Percentiles rank a stretch among this genome's conserved stretches.
phyloP scores from a whole-genome alignment of 2,797 vertebrate genomes.

The Pseudocheirus occidentalis region DNA sequence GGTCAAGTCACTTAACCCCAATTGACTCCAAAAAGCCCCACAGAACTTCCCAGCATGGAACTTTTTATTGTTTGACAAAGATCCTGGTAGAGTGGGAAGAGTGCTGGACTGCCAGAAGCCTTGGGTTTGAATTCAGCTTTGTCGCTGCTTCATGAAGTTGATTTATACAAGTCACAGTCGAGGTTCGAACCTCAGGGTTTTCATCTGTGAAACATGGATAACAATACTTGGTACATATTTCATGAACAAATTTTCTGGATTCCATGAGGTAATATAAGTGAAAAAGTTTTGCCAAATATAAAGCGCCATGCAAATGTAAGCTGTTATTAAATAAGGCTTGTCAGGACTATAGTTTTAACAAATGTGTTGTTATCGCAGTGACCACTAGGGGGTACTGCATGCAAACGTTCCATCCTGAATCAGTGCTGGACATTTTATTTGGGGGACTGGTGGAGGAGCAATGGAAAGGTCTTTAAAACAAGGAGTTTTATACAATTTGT shows the following conservation, averaged over 20 bases:
- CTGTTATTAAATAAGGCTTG: not conserved
- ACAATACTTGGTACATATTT: not conserved
- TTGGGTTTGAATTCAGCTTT: not conserved
- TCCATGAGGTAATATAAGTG: not conserved
- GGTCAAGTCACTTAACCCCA: not conserved
- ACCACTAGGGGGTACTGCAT: not conserved
- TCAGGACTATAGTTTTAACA: not conserved
- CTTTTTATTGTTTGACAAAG: not conserved
- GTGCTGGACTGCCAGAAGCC: not conserved
- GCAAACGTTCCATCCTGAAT: not conserved
- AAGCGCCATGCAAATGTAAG: not conserved
- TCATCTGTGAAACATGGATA: not conserved
- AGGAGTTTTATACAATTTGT: not conserved
- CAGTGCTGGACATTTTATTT: not conserved
- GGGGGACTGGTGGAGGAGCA: not conserved
- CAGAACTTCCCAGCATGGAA: not conserved
- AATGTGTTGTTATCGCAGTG: not conserved
- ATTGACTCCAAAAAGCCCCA: not conserved
- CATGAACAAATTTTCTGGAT: not conserved
- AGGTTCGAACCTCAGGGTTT: not conserved
- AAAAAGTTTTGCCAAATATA: not conserved
- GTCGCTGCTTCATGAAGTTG: not conserved
- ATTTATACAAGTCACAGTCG: not conserved
- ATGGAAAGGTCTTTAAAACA: not conserved
- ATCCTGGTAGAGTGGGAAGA: not conserved